phyloP scores from a whole-genome alignment of 1,140 invertebrate genomes.

The Hyles euphorbiae region DNA sequence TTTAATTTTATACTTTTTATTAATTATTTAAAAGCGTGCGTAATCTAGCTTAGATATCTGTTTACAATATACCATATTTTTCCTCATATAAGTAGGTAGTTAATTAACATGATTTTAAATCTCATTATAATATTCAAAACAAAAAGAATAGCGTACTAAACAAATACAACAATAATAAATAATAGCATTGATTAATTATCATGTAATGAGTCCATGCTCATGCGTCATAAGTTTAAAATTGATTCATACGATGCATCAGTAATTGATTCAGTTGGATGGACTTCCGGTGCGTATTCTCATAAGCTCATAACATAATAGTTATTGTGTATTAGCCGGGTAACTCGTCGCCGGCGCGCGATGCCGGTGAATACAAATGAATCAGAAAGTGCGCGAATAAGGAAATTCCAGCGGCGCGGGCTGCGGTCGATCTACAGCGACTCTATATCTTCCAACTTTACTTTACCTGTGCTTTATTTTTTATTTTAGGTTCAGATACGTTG shows the following conservation, averaged over 20 bases:
- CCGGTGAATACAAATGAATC: slow-evolving; percentile 63
- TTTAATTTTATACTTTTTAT: too few relatives aligned
- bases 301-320: slow-evolving; percentile 35
- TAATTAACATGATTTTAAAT: too few relatives aligned
- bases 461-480: too few relatives aligned
- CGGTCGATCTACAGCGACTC: not conserved
- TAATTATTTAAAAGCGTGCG: too few relatives aligned
- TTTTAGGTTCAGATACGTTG: too few relatives aligned
- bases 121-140: too few relatives aligned
- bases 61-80: too few relatives aligned
- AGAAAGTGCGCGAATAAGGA: slow-evolving; percentile 59
- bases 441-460: too few relatives aligned
- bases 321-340: slow-evolving; percentile 43
- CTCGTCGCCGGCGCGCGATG: slow-evolving; percentile 29
- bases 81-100: too few relatives aligned
- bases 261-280: slow-evolving; percentile 30
- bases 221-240: slow-evolving; percentile 13
- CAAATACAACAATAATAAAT: too few relatives aligned
- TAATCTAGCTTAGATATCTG: too few relatives aligned
- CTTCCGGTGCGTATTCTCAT: slow-evolving; percentile 45
- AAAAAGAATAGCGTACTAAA: too few relatives aligned
- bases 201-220: slow-evolving; percentile 13
- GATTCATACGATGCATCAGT: slow-evolving; percentile 18
- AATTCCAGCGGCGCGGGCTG: slow-evolving; percentile 53
- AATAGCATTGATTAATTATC: slow-evolving; percentile 7